Evolutionary conservation across 2,888 invertebrate genomes (phyloP), one percentile per base, ranked within the genome.

Genomic region (Mesorhabditis belari): DNA sequence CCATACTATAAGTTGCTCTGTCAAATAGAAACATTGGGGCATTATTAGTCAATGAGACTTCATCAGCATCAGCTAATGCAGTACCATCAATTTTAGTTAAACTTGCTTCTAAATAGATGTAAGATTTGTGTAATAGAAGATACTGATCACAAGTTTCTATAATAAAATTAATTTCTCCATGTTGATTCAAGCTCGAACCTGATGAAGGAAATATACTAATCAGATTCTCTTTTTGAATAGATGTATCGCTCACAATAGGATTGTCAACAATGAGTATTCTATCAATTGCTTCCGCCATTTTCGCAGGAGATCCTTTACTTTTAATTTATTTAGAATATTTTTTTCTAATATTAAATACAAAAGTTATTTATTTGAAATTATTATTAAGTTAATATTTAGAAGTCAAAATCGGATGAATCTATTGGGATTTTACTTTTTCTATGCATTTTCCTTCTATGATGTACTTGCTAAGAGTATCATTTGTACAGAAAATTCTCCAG

Each of bases 1-100:
- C 70, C 58, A 66, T 51, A 25, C 44, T 35, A 62, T 71, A 71
- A 64, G 61, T 70, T 63, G 57, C 60, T 68, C 69, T 58, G 62
- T 66, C 66, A 66, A 70, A 66, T 68, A 70, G 53, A 56, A 71
- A 66, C 67, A 67, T 67, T 17, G 70, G 67, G 24, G 58, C 70
- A 67, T 67, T 67, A 65, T 67, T 67, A n/a, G 70, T 71, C 53
- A 67, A 69, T 25, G 67, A 68, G 17, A 65, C 62, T 69, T 65
- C 54, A 63, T 65, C 65, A 58, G 55, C 23, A 21, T 69, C 62
- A 5, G 28, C 35, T 19, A 65, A 49, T 58, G 67, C 60, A 19
- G 27, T 51, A 60, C 19, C 25, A 58, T 65, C 65, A 27, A 56
- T 51, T 60, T 65, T 65, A 66, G 57, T 62, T 52, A 65, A 69